A percentile compares a stretch with the other conserved stretches of the same genome.
Conservation (phyloP, 2,113 vertebrate genomes). For the Anser cygnoides region DNA sequence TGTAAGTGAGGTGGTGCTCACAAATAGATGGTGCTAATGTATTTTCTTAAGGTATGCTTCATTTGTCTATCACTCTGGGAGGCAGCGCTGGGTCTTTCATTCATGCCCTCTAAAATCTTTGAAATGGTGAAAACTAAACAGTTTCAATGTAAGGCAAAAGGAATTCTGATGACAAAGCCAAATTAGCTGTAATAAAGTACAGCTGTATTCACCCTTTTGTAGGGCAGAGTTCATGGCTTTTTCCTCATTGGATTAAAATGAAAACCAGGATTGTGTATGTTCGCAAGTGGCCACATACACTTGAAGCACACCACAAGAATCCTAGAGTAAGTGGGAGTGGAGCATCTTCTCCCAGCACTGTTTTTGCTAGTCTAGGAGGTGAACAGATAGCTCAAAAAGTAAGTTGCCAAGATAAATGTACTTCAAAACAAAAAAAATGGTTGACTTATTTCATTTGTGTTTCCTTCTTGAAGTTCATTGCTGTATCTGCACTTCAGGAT, state of each 20-base stretch:
- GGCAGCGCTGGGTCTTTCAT: not conserved
- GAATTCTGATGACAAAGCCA: conserved; percentile 24
- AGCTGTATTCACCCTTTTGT: conserved; percentile 40
- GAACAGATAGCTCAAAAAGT: not conserved
- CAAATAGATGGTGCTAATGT: not conserved
- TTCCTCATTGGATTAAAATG: not conserved
- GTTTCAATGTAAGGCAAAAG: conserved; percentile 38
- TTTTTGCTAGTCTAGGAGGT: not conserved
- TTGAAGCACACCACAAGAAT: accelerated
- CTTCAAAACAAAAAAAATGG: not conserved
- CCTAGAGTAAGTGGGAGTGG: not conserved
- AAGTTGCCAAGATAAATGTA: not conserved
- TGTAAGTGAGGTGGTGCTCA: not conserved
- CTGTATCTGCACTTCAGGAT: not conserved
- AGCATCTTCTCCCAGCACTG: not conserved
- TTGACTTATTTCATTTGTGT: not conserved
- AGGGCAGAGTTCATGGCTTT: conserved; percentile 9
- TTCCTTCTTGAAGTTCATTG: not conserved
- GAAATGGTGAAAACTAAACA: conserved; percentile 11
- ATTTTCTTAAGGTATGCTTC: not conserved
- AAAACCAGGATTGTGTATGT: not conserved
- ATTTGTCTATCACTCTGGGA: not conserved
- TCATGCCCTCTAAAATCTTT: conserved; percentile 21
- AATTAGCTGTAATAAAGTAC: conserved; percentile 23
- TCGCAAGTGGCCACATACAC: accelerated